Base-by-base conservation (phyloP, 2,113 vertebrate genomes). In the Athene cunicularia region DNA sequence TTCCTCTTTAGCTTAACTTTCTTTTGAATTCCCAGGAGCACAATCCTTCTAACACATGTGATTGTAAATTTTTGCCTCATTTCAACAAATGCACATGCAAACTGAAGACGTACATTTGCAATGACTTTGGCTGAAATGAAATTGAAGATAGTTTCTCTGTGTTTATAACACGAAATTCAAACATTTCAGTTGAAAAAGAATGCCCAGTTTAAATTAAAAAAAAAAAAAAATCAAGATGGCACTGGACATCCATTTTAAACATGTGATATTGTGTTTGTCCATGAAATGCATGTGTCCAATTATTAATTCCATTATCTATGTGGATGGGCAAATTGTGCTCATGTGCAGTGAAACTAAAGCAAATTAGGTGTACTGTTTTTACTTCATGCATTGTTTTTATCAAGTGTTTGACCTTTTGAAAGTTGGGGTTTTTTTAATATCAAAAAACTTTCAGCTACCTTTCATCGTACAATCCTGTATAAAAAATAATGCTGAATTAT, bases 21-120 rank as follows among this genome's bases (percentile, higher is more conserved):
- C 52, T 23, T 83, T 71, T 17, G 0, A 56, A 33, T 56, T 45
- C 22, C 64, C 35, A 32, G 33, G 2, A 72, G 56, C 43, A 18
- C 26, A 39, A 43, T 63, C 21, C 33, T 70, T 66, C 41, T 64
- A 62, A 72, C 26, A 43, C 0, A 0, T 19, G n/a, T 15, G 41
- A 30, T 9, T 30, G 22, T 86, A 88, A 81, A 88, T 45, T 32
- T 63, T 81, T 53, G 16, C 52, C 28, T 58, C 3, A 10, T 66
- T 83, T 87, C 1, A 2, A 55, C 18, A 73, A 64, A 86, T 5
- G 24, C 21, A 30, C 3, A 4, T 26, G 14, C 30, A 80, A 59
- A 80, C 26, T 27, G 24, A 60, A 6, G n/a, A 39, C n/a, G 64
- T 70, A n/a, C 0, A 7, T 83, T 84, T 86, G 28, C 77, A 62